phyloP scores from a whole-genome alignment of 2,797 vertebrate genomes.

The Otolemur crassicaudatus region DNA sequence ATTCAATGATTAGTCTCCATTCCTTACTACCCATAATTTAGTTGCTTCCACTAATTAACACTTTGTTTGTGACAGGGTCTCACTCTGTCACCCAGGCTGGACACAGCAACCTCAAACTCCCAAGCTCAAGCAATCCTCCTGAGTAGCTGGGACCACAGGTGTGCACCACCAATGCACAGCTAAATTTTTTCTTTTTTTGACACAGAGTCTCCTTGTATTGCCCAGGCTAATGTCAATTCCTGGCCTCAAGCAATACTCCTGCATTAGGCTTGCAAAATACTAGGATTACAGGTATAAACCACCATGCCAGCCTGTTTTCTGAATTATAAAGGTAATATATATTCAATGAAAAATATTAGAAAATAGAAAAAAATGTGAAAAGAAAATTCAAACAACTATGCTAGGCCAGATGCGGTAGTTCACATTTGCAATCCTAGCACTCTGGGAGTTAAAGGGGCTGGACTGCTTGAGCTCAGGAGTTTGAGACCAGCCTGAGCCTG shows the following conservation, averaged over 20 bases:
- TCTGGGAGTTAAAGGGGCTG: too few species aligned
- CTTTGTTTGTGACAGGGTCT: background rate
- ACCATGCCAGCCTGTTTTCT: background rate
- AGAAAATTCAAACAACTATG: constrained; percentile 27
- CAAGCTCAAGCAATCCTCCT: background rate
- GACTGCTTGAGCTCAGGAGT: too few species aligned
- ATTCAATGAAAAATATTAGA: background rate
- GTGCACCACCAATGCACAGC: background rate
- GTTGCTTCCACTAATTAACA: constrained; percentile 14
- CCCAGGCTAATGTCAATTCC: background rate
- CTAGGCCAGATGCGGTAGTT: background rate
- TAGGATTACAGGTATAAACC: background rate
- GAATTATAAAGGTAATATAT: constrained; percentile 50
- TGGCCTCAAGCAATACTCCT: background rate
- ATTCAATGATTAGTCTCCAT: background rate
- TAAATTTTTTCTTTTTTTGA: background rate
- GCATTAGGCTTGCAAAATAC: background rate
- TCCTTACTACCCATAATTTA: constrained; percentile 40
- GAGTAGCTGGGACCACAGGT: background rate
- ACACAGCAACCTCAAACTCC: background rate
- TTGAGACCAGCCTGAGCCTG: too few species aligned
- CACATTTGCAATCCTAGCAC: too few species aligned
- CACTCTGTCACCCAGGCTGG: background rate
- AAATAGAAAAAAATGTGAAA: constrained; percentile 27
- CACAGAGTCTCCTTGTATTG: background rate